These are phyloP conservation scores for Xanthia icteritia DNA, from an alignment of 2,888 invertebrate species.

Conservation along the genomic window DNA sequence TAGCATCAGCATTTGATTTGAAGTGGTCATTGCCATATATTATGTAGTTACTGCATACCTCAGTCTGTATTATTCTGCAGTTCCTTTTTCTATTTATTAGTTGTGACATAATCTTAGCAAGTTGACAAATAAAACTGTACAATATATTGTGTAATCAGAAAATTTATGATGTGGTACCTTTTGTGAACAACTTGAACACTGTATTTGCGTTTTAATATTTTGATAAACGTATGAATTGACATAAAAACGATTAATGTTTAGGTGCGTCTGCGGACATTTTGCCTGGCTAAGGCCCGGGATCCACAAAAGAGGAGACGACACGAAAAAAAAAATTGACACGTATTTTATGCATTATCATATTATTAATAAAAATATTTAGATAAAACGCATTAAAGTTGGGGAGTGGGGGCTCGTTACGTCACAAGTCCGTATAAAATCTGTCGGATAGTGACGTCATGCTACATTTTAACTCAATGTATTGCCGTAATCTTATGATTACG, in stretches of 20 bases:
- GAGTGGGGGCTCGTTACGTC: too few relatives aligned
- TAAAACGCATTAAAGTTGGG: too few relatives aligned
- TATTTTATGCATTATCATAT: too few relatives aligned
- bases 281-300: too few relatives aligned
- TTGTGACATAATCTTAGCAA: neutral
- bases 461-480: too few relatives aligned
- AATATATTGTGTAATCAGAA: neutral
- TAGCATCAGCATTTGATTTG: conserved; percentile 19
- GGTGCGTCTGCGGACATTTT: neutral
- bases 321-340: too few relatives aligned
- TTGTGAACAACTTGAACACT: neutral
- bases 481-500: too few relatives aligned
- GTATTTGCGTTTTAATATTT: neutral
- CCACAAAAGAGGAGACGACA: too few relatives aligned
- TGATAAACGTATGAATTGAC: neutral
- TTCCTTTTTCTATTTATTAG: conserved; percentile 3
- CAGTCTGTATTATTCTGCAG: conserved; percentile 24
- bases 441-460: too few relatives aligned
- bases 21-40: conserved; percentile 28
- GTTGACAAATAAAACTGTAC: neutral
- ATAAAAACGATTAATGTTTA: neutral
- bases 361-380: too few relatives aligned
- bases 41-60: conserved; percentile 31
- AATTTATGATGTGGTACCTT: neutral
- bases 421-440: too few relatives aligned